Evolutionary conservation across 2,888 invertebrate species (phyloP).

Genomic region (Tipula lateralis): DNA sequence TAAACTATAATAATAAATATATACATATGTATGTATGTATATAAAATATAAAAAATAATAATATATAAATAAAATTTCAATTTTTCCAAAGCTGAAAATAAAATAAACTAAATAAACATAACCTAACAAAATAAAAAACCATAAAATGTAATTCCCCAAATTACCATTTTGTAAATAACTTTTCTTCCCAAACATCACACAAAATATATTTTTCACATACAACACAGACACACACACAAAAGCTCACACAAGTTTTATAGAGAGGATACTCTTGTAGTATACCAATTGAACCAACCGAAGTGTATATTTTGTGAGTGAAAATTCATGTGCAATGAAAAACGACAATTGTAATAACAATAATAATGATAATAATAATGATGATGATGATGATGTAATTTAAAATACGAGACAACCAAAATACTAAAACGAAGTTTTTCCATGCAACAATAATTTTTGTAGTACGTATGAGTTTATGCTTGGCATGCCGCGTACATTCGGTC

Average conservation of each 20-base stretch:
- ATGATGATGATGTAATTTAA: conserved; percentile 11
- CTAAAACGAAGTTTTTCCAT: background rate
- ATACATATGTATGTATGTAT: too few species aligned
- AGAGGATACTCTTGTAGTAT: background rate
- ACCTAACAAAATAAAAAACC: conserved; percentile 9
- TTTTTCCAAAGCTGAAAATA: background rate
- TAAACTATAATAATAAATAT: background rate
- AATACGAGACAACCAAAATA: background rate
- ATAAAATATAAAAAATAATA: background rate
- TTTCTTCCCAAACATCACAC: conserved; percentile 1
- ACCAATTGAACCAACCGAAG: background rate
- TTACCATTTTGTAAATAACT: conserved; percentile 19
- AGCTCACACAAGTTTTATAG: background rate
- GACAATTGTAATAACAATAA: conserved; percentile 11
- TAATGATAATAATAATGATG: background rate
- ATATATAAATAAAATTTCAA: background rate
- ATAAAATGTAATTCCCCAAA: conserved; percentile 24
- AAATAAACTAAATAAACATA: conserved; percentile 9
- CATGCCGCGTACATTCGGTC: background rate
- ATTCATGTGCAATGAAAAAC: conserved; percentile 2
- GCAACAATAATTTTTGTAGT: background rate
- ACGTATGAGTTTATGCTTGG: background rate
- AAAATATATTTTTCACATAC: background rate
- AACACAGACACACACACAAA: background rate
- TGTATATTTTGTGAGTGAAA: background rate